Base-by-base conservation (phyloP, 2,113 vertebrate genomes). In the Cynocephalus volans region DNA sequence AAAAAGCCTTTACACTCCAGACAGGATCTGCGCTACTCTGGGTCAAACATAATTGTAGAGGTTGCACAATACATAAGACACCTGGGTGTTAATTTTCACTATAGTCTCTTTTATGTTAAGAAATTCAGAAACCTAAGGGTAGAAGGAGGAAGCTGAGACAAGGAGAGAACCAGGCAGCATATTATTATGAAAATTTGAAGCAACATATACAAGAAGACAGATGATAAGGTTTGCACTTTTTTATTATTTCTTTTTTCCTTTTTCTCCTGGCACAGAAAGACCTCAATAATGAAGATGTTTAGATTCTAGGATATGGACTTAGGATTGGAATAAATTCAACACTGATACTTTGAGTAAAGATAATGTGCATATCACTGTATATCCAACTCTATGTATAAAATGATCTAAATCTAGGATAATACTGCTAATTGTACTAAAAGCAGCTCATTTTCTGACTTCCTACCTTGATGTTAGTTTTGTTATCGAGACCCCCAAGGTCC, bases 211-310 rank as follows among this genome's bases (percentile, higher is more conserved):
- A 91, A 60, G 58, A 93, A 96, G 31, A 73, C 13, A 73, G 31
- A 56, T 26, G 19, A 41, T 79, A 77, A 90, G 1, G 0, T 69
- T 64, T n/a, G 1, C 4, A 70, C 1, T 21, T 45, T 88, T 88
- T 23, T 23, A 88, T 93, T 33, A 60, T 60, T 92, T 89, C 33
- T 70, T 95, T 94, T 91, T 83, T 81, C 70, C 21, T 75, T 88
- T 76, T 64, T 60, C 17, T 77, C 50, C 12, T 87, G 13, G 3
- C n/a, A 3, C 7, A 79, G 9, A 91, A 36, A 52, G 11, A 58
- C 6, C 31, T 82, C 85, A 82, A 69, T 36, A 23, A 45, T 62
- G n/a, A n/a, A 41, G 48, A 84, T 80, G 36, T 56, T 94, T 93
- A 80, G 89, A 89, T 58, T n/a, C 18, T 77, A 96, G n/a, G 21